phyloP scores from a whole-genome alignment of 2,113 vertebrate genomes.

The Ammodytes dubius region DNA sequence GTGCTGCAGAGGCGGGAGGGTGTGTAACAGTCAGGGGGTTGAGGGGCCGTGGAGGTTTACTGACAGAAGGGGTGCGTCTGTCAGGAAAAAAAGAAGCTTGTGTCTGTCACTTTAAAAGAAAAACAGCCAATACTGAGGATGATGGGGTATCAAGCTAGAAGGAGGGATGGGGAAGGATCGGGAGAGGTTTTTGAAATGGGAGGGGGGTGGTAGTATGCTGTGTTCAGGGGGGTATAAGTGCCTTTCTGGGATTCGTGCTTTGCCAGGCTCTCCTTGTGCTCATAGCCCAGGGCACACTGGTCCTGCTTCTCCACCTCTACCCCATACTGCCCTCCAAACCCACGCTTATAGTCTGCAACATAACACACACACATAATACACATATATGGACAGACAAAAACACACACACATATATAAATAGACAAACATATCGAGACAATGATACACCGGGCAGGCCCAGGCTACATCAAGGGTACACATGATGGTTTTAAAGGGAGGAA shows the following conservation, averaged over 20 bases:
- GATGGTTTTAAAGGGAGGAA: too few relatives aligned
- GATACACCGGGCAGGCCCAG: not conserved
- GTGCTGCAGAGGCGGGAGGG: constrained; percentile 44
- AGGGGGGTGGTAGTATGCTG: not conserved
- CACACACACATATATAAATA: not conserved
- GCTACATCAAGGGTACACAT: not conserved
- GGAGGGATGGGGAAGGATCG: not conserved
- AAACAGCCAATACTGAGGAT: constrained; percentile 29
- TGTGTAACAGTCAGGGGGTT: not conserved
- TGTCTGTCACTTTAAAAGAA: not conserved
- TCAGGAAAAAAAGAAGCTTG: not conserved
- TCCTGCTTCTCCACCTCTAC: constrained; percentile 91
- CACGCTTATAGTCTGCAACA: constrained; percentile 94
- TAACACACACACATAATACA: constrained; percentile 70
- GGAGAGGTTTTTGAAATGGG: not conserved
- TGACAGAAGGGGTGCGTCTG: not conserved
- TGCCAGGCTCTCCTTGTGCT: constrained; percentile 93
- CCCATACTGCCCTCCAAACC: constrained; percentile 93
- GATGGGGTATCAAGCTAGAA: constrained; percentile 11
- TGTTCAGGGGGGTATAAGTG: constrained; percentile 74
- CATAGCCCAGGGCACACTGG: constrained; percentile 91
- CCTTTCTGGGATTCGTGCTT: constrained; percentile 94
- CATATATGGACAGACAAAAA: constrained; percentile 1
- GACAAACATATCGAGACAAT: constrained; percentile 9
- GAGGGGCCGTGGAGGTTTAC: not conserved